Percentiles rank a stretch among this genome's conserved stretches.
These are phyloP conservation scores for Theocolax elegans DNA, from an alignment of 1,140 invertebrate genomes.

Conservation along the genomic window DNA sequence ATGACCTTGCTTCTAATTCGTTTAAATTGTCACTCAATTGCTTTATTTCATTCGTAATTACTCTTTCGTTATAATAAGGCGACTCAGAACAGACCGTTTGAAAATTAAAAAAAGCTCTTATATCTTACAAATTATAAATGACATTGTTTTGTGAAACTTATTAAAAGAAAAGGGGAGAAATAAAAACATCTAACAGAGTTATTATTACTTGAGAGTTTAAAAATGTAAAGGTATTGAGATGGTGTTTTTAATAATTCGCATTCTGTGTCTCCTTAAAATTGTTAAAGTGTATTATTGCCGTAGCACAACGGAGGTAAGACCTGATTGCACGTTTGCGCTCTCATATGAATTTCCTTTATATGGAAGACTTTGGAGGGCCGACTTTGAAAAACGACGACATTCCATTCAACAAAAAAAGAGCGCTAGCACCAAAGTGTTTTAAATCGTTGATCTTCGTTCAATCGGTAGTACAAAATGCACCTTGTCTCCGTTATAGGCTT, in stretches of 20 bases:
- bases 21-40: slow-evolving; percentile 37
- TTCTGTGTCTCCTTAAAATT: slow-evolving; percentile 27
- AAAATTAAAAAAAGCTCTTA: slow-evolving; percentile 29
- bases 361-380: slow-evolving; percentile 49
- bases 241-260: slow-evolving; percentile 27
- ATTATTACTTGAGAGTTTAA: slow-evolving; percentile 27
- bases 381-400: slow-evolving; percentile 15
- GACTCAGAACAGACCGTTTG: slow-evolving; percentile 28
- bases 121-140: slow-evolving; percentile 30
- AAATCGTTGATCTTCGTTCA: slow-evolving; percentile 19
- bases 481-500: slow-evolving; percentile 33
- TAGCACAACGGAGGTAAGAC: slow-evolving; percentile 33
- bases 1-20: slow-evolving; percentile 35
- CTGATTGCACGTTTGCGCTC: slow-evolving; percentile 28
- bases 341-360: slow-evolving; percentile 34
- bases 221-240: slow-evolving; percentile 16
- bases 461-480: slow-evolving; percentile 28
- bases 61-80: slow-evolving; percentile 27
- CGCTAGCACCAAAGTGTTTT: slow-evolving; percentile 39
- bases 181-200: slow-evolving; percentile 22
- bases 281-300: slow-evolving; percentile 36
- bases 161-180: not conserved
- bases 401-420: slow-evolving; percentile 14
- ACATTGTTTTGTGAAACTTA: slow-evolving; percentile 24
- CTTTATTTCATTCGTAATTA: slow-evolving; percentile 36